Evolutionary conservation across 2,888 invertebrate genomes (phyloP).

Genomic region (Podabrus alpinus): DNA sequence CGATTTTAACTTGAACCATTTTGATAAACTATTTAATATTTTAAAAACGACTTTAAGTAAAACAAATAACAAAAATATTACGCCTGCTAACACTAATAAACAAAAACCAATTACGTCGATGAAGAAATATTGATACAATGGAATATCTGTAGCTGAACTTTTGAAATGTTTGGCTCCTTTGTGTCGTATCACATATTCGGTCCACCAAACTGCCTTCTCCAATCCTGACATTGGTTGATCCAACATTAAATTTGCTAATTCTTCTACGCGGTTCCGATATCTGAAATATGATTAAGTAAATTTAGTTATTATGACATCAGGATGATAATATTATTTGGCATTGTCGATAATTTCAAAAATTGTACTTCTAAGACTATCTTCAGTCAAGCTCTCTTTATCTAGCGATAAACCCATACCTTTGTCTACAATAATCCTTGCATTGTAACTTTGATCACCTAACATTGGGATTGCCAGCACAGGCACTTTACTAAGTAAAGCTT

Average conservation of each 20-base stretch:
- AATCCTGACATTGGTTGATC: not conserved
- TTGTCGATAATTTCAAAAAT: conserved; percentile 40
- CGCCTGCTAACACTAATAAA: not conserved
- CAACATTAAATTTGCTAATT: not conserved
- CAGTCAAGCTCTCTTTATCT: conserved; percentile 25
- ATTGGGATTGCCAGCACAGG: conserved; percentile 41
- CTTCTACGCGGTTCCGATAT: not conserved
- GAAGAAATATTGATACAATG: not conserved
- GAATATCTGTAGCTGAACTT: not conserved
- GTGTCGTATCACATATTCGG: not conserved
- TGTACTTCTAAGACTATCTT: conserved; percentile 31
- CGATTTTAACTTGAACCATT: not conserved
- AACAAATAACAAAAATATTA: not conserved
- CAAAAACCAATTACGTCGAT: not conserved
- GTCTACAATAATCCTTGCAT: conserved; percentile 32
- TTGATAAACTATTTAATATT: not conserved
- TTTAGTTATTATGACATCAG: not conserved
- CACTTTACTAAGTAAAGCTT: conserved; percentile 35
- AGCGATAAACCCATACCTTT: conserved; percentile 34
- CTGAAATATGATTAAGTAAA: not conserved
- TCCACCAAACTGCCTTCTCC: not conserved
- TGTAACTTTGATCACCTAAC: conserved; percentile 37
- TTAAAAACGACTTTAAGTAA: not conserved
- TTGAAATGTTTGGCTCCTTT: not conserved
- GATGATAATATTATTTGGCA: conserved; percentile 27